A percentile compares a stretch with the other conserved stretches of the same genome.
phyloP scores from a whole-genome alignment of 2,113 vertebrate species.

The Cinclus cinclus region DNA sequence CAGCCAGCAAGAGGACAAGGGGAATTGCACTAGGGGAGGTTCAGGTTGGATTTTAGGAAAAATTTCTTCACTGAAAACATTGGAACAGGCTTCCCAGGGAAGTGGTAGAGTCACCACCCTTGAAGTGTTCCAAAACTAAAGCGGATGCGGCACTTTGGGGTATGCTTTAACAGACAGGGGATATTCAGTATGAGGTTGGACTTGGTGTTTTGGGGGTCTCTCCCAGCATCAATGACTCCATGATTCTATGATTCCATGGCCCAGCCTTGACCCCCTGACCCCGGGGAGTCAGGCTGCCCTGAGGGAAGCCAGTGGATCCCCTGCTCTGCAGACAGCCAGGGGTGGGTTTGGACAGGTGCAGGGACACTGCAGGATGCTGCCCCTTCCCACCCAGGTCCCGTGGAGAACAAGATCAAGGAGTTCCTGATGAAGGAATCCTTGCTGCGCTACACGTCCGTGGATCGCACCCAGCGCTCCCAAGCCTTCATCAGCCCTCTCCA shows the following conservation, averaged over 20 bases:
- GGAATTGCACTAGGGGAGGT: background rate
- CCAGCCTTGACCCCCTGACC: background rate
- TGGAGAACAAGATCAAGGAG: conserved; percentile 62
- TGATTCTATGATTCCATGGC: background rate
- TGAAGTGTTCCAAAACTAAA: background rate
- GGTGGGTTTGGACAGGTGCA: background rate
- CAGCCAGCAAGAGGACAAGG: background rate
- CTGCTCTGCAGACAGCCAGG: background rate
- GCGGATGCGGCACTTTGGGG: background rate
- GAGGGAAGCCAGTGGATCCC: background rate
- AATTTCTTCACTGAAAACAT: background rate
- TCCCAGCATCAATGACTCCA: background rate
- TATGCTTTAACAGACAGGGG: background rate
- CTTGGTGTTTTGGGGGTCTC: background rate
- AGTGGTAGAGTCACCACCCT: background rate
- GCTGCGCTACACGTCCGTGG: background rate
- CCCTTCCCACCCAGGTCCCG: conserved; percentile 20
- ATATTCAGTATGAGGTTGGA: background rate
- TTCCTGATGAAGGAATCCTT: conserved; percentile 63
- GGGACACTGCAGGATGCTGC: rapidly evolving
- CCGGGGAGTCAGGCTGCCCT: background rate
- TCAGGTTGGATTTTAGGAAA: background rate
- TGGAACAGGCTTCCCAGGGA: background rate
- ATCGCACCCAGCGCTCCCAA: background rate
- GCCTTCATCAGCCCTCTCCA: conserved; percentile 45